Evolutionary conservation across 2,888 invertebrate genomes (phyloP).

Genomic region (Drosophila neutralis): DNA sequence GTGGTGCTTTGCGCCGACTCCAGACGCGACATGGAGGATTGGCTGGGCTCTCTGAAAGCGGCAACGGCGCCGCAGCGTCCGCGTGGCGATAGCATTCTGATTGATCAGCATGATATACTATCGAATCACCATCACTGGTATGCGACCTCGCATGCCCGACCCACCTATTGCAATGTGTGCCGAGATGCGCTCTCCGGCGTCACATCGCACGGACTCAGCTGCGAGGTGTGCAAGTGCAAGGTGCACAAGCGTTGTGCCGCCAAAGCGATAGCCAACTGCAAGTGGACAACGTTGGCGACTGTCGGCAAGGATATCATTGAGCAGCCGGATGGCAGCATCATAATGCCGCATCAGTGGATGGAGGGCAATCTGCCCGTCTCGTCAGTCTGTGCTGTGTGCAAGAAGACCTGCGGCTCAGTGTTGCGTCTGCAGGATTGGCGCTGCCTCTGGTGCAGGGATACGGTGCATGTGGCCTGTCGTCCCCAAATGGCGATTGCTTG

Average conservation of each 20-base stretch:
- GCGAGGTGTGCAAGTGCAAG: conserved; percentile 99
- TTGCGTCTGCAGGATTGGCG: conserved; percentile 97
- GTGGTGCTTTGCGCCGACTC: conserved; percentile 92
- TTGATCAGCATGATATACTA: conserved; percentile 88
- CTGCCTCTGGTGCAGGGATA: conserved; percentile 97
- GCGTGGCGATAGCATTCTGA: conserved; percentile 86
- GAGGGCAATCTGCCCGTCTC: conserved; percentile 98
- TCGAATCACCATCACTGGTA: conserved; percentile 93
- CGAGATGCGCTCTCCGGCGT: conserved; percentile 96
- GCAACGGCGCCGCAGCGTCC: conserved; percentile 86
- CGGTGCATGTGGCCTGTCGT: conserved; percentile 96
- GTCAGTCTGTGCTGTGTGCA: conserved; percentile 96
- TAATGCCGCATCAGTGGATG: conserved; percentile 99
- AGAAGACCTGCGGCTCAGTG: conserved; percentile 98
- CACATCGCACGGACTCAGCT: conserved; percentile 97
- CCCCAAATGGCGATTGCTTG: conserved; percentile 92
- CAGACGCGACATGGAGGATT: conserved; percentile 95
- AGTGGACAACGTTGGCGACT: conserved; percentile 98
- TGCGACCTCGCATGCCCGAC: conserved; percentile 96
- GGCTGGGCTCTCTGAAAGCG: conserved; percentile 93
- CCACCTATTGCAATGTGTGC: conserved; percentile 98
- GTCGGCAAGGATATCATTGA: conserved; percentile 98
- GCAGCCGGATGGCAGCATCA: conserved; percentile 94
- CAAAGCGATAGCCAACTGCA: conserved; percentile 97
- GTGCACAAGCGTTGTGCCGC: conserved; percentile 97